Conservation (phyloP, 2,797 vertebrate species). For the Alectoris magna region DNA sequence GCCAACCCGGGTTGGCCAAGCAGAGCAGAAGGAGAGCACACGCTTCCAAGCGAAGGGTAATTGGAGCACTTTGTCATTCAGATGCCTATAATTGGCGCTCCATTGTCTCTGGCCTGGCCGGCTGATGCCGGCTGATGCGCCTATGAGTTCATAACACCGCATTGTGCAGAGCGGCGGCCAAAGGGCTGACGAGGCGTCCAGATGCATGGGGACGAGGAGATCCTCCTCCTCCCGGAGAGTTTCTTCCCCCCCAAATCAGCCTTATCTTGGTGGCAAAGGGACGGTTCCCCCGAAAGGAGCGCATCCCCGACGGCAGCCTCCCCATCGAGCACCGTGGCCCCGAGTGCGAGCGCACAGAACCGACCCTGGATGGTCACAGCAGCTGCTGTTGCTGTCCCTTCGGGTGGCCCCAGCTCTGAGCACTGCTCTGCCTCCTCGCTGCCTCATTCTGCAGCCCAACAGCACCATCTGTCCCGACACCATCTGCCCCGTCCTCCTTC, state of each 20-base stretch:
- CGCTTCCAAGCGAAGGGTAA: constrained; percentile 63
- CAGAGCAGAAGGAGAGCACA: background rate
- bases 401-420: background rate
- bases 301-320: background rate
- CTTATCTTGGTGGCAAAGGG: background rate
- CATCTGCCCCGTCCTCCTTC: background rate
- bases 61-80: constrained; percentile 83
- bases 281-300: rapidly evolving
- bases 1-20: background rate
- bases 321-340: background rate
- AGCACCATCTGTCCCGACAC: background rate
- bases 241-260: background rate
- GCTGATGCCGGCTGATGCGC: constrained; percentile 67
- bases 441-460: background rate
- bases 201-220: background rate
- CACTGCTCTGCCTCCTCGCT: background rate
- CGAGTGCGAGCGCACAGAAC: background rate
- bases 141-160: constrained; percentile 27
- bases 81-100: constrained; percentile 78
- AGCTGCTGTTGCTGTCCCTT: background rate
- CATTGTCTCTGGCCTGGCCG: constrained; percentile 72
- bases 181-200: constrained; percentile 50
- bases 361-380: background rate
- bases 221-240: rapidly evolving
- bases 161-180: constrained; percentile 54